Evolutionary conservation across 2,113 vertebrate species (phyloP).

Genomic region (Oceanites oceanicus): DNA sequence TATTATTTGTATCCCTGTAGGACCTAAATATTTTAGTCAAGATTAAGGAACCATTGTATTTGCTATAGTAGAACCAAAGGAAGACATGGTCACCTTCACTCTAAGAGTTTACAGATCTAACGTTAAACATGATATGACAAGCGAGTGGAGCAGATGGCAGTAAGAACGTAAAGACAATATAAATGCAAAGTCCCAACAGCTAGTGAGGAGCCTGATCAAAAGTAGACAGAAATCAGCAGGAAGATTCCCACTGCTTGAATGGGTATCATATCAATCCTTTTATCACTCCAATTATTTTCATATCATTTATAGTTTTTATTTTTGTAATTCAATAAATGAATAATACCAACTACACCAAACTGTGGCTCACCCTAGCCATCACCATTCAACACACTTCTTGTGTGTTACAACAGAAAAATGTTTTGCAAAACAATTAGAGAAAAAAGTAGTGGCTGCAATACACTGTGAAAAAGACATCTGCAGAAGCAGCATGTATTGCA

Average conservation of each 20-base stretch:
- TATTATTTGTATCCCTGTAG: not conserved
- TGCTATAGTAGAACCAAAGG: not conserved
- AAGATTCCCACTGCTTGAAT: not conserved
- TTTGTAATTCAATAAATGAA: not conserved
- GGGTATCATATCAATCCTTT: not conserved
- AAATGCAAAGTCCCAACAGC: not conserved
- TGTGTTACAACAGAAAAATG: not conserved
- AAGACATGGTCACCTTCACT: not conserved
- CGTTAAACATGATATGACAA: not conserved
- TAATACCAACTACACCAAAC: not conserved
- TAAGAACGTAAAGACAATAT: not conserved
- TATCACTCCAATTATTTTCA: not conserved
- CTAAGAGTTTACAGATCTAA: not conserved
- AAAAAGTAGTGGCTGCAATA: not conserved
- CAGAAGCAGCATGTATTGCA: not conserved
- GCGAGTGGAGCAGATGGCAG: not conserved
- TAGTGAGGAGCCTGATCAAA: not conserved
- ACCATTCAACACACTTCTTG: fast-evolving
- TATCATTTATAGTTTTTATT: not conserved
- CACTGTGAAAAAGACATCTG: not conserved
- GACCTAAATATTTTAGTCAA: not conserved
- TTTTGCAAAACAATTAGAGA: not conserved
- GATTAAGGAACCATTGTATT: not conserved
- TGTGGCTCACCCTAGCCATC: not conserved
- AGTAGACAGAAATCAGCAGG: not conserved